Evolutionary conservation across 2,113 vertebrate species (phyloP), one percentile per base, ranked within the genome.

Genomic region (Phyllostomus hastatus): DNA sequence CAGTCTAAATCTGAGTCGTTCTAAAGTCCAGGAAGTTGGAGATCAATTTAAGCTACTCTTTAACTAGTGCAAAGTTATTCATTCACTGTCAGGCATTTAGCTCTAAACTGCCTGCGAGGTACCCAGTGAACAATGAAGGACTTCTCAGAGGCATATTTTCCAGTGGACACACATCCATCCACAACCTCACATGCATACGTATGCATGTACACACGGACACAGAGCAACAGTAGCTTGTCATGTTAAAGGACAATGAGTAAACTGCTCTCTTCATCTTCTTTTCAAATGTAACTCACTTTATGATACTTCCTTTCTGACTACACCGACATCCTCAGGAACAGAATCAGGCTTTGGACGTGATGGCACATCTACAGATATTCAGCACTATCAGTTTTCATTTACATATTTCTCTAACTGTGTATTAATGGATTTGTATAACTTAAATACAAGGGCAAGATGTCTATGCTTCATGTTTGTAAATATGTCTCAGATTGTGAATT

Each of bases 41-140:
- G 59, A 90, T 75, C 83, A 89, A 41, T 10, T 33, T 88, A 75
- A 87, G 57, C 50, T 96, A 82, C 52, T 83, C 48, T 92, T 95
- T 95, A 80, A 89, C 89, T 46, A 84, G 38, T 9, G 66, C 19
- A 43, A 48, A 90, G 70, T 88, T 80, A 87, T 57, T 72, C 48
- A 61, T 82, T 96, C 15, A 22, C 52, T 33, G 31, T 72, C 24
- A 52, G 48, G 4, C 24, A 26, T 57, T 84, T 95, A 83, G 73
- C 54, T 78, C 26, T 14, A 35, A 5, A 17, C 14, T 61, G 33
- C 38, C 12, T 5, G 3, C n/a, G n/a, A 88, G 79, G 46, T 94
- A 41, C 82, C 85, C 59, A 14, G 38, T 20, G 12, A 2, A 78
- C 26, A 67, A 9, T 41, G 48, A 80, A 43, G 54, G 64, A 46